Evolutionary conservation across 1,140 invertebrate species (phyloP), one percentile per base, ranked within the genome.

Genomic region (Acromyrmex charruanus): DNA sequence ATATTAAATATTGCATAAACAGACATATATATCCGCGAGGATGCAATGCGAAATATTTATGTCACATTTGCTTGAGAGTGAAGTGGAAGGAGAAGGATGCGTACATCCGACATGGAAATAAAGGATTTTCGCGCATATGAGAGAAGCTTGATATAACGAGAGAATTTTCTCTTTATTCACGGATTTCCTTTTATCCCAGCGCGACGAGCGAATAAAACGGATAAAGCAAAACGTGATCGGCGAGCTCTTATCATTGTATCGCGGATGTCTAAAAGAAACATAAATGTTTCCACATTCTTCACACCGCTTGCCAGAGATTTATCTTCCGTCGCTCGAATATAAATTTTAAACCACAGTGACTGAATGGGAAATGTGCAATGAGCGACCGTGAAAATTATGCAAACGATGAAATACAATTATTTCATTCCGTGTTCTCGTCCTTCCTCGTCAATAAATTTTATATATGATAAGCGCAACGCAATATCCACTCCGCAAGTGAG

Each of bases 171-270:
- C 35, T 69, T 69, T 28, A 51, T 69, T 25, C 39, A 5, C 39
- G 66, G 39, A 69, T 51, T 51, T n/a, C 21, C 39, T 21, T 69
- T 69, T 69, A 28, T 69, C n/a, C 39, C 39, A 25, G 66, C 66
- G 39, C 39, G 39, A 69, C 66, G 66, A 49, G n/a, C 39, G 66
- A 69, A 69, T 69, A 69, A 69, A 69, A 49, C 39, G 39, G 66
- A 69, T 69, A 49, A 69, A 69, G 21, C 39, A 49, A 69, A 69
- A 25, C 66, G 18, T 18, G 65, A 66, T 35, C 18, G 5, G 35
- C n/a, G 66, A 25, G 21, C 66, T 69, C 66, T 51, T 44, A 6
- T 16, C 39, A 51, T 51, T 69, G 44, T 28, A 69, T 25, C 66
- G 66, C 39, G 39, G 14, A 18, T 6, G 21, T 69, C 44, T 9